Evolutionary conservation across 2,797 vertebrate species (phyloP).

Genomic region (Heliangelus exortis): DNA sequence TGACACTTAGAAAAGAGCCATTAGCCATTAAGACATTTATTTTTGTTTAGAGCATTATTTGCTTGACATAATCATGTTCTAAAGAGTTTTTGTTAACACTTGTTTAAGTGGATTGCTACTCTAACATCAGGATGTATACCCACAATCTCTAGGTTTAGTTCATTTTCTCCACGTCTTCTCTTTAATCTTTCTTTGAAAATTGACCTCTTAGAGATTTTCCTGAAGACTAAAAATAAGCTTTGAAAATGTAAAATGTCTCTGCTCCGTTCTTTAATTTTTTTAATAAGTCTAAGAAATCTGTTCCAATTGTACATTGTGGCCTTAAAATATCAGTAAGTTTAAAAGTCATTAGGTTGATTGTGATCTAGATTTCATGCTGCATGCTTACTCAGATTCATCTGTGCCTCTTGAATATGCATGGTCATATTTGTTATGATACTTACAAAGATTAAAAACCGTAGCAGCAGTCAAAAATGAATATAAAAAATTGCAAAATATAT

Average conservation of each 20-base stretch:
- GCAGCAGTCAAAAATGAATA: background rate
- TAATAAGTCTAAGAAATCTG: background rate
- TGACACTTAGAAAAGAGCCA: background rate
- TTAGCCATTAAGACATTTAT: background rate
- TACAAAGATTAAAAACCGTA: background rate
- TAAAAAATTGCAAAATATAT: background rate
- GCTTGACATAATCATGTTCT: background rate
- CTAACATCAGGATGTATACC: background rate
- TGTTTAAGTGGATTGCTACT: background rate
- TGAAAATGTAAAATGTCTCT: background rate
- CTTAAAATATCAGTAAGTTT: background rate
- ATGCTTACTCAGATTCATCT: background rate
- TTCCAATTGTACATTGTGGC: background rate
- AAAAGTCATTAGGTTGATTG: background rate
- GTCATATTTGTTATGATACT: background rate
- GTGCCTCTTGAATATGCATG: background rate
- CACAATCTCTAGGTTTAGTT: background rate
- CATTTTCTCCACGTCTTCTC: background rate
- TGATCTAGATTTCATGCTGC: background rate
- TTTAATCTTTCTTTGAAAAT: background rate
- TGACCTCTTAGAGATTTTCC: background rate
- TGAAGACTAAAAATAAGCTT: background rate
- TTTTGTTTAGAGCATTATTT: background rate
- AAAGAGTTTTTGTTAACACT: background rate
- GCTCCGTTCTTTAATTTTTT: background rate